Percentiles rank a stretch among this genome's conserved stretches.
Evolutionary conservation across 2,888 invertebrate species (phyloP).

Genomic region (Ichneumon xanthorius): DNA sequence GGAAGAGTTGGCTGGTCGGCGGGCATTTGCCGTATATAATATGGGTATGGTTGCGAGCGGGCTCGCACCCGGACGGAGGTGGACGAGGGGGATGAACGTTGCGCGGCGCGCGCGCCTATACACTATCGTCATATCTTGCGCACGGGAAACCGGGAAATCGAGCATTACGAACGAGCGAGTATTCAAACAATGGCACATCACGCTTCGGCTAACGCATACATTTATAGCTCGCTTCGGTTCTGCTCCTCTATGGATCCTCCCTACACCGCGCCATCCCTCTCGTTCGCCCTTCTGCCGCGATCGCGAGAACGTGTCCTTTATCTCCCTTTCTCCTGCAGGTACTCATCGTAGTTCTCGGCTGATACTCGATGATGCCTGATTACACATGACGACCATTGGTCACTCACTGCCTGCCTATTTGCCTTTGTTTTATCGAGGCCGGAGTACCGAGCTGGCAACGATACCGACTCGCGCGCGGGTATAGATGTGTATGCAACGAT

Average conservation of each 20-base stretch:
- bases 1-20: slow-evolving; percentile 33
- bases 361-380: slow-evolving; percentile 74
- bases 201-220: slow-evolving; percentile 70
- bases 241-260: slow-evolving; percentile 41
- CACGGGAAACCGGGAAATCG: slow-evolving; percentile 69
- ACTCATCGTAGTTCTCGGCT: slow-evolving; percentile 40
- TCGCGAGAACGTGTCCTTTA: neutral
- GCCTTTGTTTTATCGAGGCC: slow-evolving; percentile 76
- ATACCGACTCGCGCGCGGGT: slow-evolving; percentile 7
- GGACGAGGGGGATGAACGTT: slow-evolving; percentile 33
- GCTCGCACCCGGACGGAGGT: neutral
- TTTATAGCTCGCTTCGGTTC: slow-evolving; percentile 63
- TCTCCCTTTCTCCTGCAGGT: slow-evolving; percentile 13
- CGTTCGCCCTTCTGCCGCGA: neutral
- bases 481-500: neutral
- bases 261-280: slow-evolving; percentile 14
- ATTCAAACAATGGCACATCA: slow-evolving; percentile 72
- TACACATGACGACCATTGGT: slow-evolving; percentile 75
- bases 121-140: slow-evolving; percentile 67
- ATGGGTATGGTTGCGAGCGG: neutral
- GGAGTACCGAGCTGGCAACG: slow-evolving; percentile 38
- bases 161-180: slow-evolving; percentile 70
- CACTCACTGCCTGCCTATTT: slow-evolving; percentile 71
- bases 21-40: slow-evolving; percentile 25
- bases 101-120: slow-evolving; percentile 27